Conservation (phyloP, 2,113 vertebrate species). For the Poeciliopsis turrubarensis region DNA sequence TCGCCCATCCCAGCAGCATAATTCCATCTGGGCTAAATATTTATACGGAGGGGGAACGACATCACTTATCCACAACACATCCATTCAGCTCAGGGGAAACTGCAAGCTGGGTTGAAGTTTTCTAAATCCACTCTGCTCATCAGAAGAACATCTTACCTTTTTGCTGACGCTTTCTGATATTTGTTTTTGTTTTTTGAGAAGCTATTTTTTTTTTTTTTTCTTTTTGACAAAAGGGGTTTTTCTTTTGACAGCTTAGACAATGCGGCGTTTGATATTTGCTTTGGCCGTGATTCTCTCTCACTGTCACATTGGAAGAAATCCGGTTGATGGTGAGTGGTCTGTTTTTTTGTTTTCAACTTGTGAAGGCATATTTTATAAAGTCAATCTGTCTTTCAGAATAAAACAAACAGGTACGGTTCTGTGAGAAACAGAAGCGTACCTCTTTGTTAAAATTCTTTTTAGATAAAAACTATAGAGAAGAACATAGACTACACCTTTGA, state of each 20-base stretch:
- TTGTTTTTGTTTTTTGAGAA: constrained; percentile 20
- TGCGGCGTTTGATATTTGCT: constrained; percentile 62
- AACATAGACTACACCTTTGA: neutral
- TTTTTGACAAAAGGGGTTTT: constrained; percentile 24
- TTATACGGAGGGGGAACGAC: constrained; percentile 83
- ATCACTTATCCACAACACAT: constrained; percentile 80
- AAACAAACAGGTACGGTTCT: neutral
- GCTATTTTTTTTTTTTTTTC: constrained; percentile 22
- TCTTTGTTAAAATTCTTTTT: neutral
- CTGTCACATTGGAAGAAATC: constrained; percentile 71
- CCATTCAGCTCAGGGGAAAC: constrained; percentile 78
- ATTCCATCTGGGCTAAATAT: constrained; percentile 84
- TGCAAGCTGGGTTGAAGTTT: constrained; percentile 44
- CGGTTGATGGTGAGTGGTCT: constrained; percentile 73
- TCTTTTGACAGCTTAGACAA: constrained; percentile 36
- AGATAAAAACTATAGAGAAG: neutral
- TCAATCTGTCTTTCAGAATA: neutral
- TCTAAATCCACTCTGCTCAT: constrained; percentile 17
- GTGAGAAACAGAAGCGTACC: neutral
- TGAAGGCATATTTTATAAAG: neutral
- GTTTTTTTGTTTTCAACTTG: constrained; percentile 8
- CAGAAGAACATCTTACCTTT: constrained; percentile 40
- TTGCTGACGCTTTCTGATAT: constrained; percentile 18
- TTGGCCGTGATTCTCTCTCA: constrained; percentile 66
- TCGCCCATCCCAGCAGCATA: constrained; percentile 84